Evolutionary conservation across 2,113 vertebrate genomes (phyloP).

Genomic region (Entosphenus tridentatus): DNA sequence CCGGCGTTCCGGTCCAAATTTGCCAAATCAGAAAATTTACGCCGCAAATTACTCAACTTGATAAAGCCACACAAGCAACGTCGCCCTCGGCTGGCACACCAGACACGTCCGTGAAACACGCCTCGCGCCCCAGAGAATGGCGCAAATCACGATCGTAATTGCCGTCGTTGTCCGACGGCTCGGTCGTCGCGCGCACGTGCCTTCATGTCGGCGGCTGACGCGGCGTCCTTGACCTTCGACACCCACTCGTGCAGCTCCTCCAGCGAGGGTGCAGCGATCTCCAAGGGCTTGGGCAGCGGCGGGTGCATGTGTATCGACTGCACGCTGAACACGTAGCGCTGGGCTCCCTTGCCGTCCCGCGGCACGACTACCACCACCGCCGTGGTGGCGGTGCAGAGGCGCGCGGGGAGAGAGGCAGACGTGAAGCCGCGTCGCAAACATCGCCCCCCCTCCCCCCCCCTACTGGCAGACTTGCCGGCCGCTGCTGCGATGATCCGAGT

Average conservation of each 20-base stretch:
- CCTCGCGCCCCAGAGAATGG: no score
- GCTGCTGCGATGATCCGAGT: no score
- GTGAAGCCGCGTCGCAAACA: neutral
- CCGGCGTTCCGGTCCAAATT: no score
- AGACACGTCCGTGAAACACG: no score
- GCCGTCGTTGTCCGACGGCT: no score
- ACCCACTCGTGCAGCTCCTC: conserved; percentile 27
- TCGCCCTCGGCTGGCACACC: no score
- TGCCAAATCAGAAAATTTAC: no score
- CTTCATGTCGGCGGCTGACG: conserved; percentile 23
- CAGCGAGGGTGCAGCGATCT: conserved; percentile 22
- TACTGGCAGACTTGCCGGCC: no score
- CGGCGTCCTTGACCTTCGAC: conserved; percentile 24
- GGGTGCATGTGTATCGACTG: conserved; percentile 29
- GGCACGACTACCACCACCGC: conserved; percentile 19
- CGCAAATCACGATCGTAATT: no score
- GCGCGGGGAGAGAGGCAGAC: neutral
- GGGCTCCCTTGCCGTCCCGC: conserved; percentile 25
- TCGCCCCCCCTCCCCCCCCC: no score
- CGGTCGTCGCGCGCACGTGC: neutral
- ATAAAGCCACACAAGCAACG: no score
- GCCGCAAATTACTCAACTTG: no score
- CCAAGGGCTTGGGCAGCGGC: conserved; percentile 23
- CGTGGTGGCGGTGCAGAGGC: neutral
- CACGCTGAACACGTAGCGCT: conserved; percentile 25